Conservation (phyloP, 1,140 invertebrate species). For the Vanessa tameamea region DNA sequence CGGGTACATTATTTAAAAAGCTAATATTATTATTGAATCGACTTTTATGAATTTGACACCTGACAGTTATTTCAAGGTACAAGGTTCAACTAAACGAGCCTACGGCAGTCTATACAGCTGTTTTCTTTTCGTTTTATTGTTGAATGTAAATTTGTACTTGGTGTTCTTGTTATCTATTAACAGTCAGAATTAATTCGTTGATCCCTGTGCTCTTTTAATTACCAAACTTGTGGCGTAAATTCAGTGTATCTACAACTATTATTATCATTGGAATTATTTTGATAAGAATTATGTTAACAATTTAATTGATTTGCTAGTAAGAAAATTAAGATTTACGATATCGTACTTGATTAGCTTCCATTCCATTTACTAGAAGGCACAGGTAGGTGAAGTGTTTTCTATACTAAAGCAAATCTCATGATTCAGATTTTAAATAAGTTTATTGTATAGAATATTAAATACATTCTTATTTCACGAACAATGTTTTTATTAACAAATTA, state of each 20-base stretch:
- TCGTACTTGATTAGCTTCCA: not conserved
- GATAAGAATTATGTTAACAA: slow-evolving; percentile 5
- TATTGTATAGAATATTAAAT: no score
- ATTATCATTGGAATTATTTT: slow-evolving; percentile 4
- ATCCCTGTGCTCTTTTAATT: not conserved
- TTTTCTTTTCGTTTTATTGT: not conserved
- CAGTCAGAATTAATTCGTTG: not conserved
- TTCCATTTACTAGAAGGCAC: not conserved
- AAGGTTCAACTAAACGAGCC: not conserved
- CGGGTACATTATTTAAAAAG: no score
- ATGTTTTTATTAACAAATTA: no score
- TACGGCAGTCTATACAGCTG: not conserved
- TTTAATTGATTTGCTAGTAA: not conserved
- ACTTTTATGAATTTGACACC: not conserved
- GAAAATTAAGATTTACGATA: slow-evolving; percentile 1
- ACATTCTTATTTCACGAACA: no score
- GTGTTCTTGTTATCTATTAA: not conserved
- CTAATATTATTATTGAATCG: not conserved
- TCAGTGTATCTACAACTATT: not conserved
- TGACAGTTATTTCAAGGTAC: slow-evolving; percentile 8
- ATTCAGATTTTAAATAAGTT: not conserved
- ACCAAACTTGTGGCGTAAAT: not conserved
- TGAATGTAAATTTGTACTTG: not conserved
- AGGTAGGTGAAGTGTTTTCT: not conserved
- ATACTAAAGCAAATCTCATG: not conserved